Evolutionary conservation across 2,888 invertebrate genomes (phyloP).

Genomic region (Archips xylosteana): DNA sequence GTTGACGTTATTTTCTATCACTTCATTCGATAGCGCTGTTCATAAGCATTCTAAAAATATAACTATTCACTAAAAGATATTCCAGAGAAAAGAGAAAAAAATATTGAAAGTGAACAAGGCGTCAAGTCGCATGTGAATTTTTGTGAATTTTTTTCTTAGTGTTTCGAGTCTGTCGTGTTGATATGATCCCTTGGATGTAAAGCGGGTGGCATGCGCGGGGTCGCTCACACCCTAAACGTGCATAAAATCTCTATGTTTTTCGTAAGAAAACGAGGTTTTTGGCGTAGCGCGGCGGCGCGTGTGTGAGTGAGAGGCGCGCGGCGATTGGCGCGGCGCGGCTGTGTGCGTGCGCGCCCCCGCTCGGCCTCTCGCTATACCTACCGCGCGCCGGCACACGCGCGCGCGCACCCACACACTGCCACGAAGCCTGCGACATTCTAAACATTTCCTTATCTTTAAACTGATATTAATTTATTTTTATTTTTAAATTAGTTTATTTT

Average conservation of each 20-base stretch:
- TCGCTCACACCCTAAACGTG: constrained; percentile 66
- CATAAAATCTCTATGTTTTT: constrained; percentile 72
- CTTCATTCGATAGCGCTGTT: constrained; percentile 55
- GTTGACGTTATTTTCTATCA: constrained; percentile 49
- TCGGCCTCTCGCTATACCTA: constrained; percentile 71
- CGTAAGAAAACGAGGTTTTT: constrained; percentile 68
- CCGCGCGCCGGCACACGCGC: constrained; percentile 51
- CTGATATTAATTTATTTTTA: constrained; percentile 1
- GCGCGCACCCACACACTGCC: constrained; percentile 49
- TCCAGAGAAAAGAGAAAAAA: constrained; percentile 53
- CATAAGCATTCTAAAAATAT: constrained; percentile 45
- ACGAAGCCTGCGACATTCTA: constrained; percentile 44
- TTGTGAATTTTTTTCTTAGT: constrained; percentile 68
- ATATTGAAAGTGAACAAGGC: constrained; percentile 53
- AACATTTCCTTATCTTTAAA: constrained; percentile 29
- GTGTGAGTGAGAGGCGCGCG: constrained; percentile 69
- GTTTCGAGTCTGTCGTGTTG: constrained; percentile 45
- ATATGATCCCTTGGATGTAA: constrained; percentile 44
- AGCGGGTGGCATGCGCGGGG: constrained; percentile 68
- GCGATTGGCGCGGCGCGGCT: constrained; percentile 69
- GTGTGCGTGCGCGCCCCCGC: constrained; percentile 71
- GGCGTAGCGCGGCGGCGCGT: constrained; percentile 54
- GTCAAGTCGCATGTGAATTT: constrained; percentile 55
- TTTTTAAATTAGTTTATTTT: constrained; percentile 1
- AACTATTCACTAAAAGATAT: constrained; percentile 48